A percentile compares a stretch with the other conserved stretches of the same genome.
Evolutionary conservation across 2,113 vertebrate genomes (phyloP).

Genomic region (Dromas ardeola): DNA sequence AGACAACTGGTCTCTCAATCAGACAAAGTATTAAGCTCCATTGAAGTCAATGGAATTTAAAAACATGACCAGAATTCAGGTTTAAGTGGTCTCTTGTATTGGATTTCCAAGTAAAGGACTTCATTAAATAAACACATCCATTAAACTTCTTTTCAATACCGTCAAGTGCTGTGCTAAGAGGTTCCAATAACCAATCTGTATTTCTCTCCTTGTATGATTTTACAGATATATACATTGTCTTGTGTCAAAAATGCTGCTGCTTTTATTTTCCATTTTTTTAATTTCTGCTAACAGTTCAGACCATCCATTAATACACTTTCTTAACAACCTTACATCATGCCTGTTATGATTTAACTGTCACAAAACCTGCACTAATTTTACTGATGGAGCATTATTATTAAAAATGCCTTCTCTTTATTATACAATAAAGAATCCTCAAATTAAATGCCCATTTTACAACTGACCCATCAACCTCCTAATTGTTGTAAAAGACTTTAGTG

Average conservation of each 20-base stretch:
- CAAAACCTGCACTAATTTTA: slow-evolving; percentile 4
- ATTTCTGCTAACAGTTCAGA: not conserved
- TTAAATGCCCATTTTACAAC: not conserved
- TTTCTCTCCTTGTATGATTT: not conserved
- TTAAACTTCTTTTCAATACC: not conserved
- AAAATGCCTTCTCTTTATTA: slow-evolving; percentile 27
- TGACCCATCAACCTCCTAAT: not conserved
- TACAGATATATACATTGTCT: not conserved
- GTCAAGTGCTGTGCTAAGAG: not conserved
- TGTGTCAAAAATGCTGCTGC: not conserved
- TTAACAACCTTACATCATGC: not conserved
- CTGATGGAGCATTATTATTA: slow-evolving; percentile 17
- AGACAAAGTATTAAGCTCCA: not conserved
- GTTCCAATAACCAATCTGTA: not conserved
- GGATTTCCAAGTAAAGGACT: not conserved
- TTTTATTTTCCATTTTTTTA: not conserved
- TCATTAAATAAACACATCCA: not conserved
- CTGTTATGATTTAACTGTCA: not conserved
- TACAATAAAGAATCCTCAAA: slow-evolving; percentile 23
- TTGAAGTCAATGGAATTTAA: not conserved
- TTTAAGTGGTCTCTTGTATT: not conserved
- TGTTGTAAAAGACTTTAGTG: not conserved
- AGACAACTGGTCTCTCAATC: not conserved
- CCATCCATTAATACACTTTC: not conserved
- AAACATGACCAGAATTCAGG: not conserved